Evolutionary conservation across 2,113 vertebrate genomes (phyloP).

Genomic region (Axis porcinus): DNA sequence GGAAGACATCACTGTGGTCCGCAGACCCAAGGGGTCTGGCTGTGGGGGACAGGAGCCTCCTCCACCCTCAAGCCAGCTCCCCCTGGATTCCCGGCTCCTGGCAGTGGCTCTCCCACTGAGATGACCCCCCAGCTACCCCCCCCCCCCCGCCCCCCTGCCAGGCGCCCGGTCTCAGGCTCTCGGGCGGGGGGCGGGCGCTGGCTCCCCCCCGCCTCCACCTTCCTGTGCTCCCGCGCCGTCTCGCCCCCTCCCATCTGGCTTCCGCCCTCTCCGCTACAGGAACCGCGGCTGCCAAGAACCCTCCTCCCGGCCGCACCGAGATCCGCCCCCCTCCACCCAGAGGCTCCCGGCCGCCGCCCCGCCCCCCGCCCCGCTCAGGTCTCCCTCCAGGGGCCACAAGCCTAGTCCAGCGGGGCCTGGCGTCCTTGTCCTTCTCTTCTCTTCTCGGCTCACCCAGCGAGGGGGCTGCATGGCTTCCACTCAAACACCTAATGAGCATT

Average conservation of each 20-base stretch:
- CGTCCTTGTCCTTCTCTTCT: background rate
- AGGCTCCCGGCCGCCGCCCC: background rate
- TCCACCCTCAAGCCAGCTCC: background rate
- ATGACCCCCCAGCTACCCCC: background rate
- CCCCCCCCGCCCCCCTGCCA: too few relatives aligned
- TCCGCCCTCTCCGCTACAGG: constrained; percentile 52
- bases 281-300: constrained; percentile 58
- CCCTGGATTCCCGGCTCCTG: background rate
- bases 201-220: constrained; percentile 51
- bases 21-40: background rate
- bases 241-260: constrained; percentile 65
- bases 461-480: background rate
- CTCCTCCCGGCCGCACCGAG: constrained; percentile 57
- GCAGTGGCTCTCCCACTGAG: background rate
- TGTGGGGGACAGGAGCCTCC: background rate
- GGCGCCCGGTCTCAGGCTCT: background rate
- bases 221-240: constrained; percentile 28
- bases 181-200: background rate
- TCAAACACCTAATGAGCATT: background rate
- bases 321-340: constrained; percentile 44
- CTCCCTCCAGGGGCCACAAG: background rate
- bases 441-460: background rate
- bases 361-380: background rate
- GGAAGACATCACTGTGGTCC: background rate
- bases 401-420: background rate